Evolutionary conservation across 1,140 invertebrate species (phyloP).

Genomic region (Drosophila chauvacae): DNA sequence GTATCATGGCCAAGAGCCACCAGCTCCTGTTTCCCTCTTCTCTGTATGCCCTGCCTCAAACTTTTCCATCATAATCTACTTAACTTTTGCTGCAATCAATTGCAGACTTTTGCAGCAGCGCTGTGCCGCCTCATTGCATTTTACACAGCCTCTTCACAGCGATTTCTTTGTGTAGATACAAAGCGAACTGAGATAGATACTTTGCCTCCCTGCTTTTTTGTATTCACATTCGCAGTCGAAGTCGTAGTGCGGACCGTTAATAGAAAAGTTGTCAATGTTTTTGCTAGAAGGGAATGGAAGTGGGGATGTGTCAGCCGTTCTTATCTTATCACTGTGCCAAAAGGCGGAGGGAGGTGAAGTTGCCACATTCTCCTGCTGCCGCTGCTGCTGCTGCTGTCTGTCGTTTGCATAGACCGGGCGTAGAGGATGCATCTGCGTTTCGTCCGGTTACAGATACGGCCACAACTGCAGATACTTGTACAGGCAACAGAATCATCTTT

Average conservation of each 20-base stretch:
- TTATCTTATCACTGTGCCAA: constrained; percentile 37
- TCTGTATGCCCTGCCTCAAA: constrained; percentile 34
- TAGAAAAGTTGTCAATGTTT: constrained; percentile 81
- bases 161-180: constrained; percentile 75
- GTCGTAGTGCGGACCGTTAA: constrained; percentile 53
- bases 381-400: constrained; percentile 9
- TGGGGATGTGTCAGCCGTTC: constrained; percentile 23
- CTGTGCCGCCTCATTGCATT: constrained; percentile 73
- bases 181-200: constrained; percentile 41
- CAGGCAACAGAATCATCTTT: constrained; percentile 48
- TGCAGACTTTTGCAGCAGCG: constrained; percentile 62
- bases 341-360: constrained; percentile 9
- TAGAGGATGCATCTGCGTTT: constrained; percentile 46
- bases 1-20: constrained; percentile 59
- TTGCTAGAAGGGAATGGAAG: constrained; percentile 12
- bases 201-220: constrained; percentile 19
- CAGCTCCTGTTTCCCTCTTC: neutral
- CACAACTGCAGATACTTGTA: constrained; percentile 30
- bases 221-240: constrained; percentile 20
- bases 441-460: constrained; percentile 32
- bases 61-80: constrained; percentile 82
- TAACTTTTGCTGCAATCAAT: constrained; percentile 83
- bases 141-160: constrained; percentile 61
- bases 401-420: constrained; percentile 54
- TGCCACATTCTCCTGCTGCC: constrained; percentile 30